These are phyloP conservation scores for Eupleurogrammus muticus DNA, from an alignment of 2,797 vertebrate species.

Conservation along the genomic window DNA sequence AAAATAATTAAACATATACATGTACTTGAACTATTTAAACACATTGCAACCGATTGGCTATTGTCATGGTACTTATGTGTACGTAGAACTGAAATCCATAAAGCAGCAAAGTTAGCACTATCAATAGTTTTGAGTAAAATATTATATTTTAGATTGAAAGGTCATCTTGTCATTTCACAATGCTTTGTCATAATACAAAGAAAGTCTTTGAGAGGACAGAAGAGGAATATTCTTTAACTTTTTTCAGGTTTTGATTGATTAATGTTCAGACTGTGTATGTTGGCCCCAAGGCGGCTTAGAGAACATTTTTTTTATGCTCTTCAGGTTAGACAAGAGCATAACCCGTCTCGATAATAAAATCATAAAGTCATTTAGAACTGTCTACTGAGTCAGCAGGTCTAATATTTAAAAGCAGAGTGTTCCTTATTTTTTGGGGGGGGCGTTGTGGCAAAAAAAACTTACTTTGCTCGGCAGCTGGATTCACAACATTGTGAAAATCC, in stretches of 20 bases:
- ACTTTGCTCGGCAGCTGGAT: too few relatives aligned
- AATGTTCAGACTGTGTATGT: conserved; percentile 18
- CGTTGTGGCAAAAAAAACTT: too few relatives aligned
- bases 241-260: conserved; percentile 33
- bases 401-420: too few relatives aligned
- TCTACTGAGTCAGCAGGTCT: too few relatives aligned
- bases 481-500: too few relatives aligned
- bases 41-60: conserved; percentile 2
- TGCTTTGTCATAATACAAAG: conserved; percentile 1
- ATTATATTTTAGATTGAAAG: conserved; percentile 4
- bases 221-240: conserved; percentile 32
- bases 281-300: conserved; percentile 17
- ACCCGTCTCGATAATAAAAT: background rate
- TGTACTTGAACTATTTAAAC: background rate
- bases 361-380: too few relatives aligned
- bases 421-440: too few relatives aligned
- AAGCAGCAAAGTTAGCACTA: background rate
- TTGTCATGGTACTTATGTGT: background rate
- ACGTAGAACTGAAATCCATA: conserved; percentile 1
- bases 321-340: conserved; percentile 3
- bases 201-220: conserved; percentile 3
- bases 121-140: background rate
- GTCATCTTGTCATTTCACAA: conserved; percentile 4
- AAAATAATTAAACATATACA: conserved; percentile 22
- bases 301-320: conserved; percentile 13